Conservation (phyloP, 2,888 invertebrate genomes). For the Beris chalybata region DNA sequence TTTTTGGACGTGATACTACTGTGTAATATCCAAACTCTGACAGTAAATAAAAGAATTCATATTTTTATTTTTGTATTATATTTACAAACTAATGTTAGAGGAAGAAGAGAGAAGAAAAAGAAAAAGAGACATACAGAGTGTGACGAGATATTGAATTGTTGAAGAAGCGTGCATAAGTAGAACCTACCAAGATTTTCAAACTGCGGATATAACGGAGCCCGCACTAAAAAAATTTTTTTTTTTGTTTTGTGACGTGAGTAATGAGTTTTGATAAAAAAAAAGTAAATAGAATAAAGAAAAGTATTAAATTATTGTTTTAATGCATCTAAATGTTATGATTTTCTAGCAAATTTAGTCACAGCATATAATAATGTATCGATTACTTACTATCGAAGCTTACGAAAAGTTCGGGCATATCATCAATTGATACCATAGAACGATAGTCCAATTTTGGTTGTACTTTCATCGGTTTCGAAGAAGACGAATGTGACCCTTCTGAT, state of each 20-base stretch:
- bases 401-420: constrained; percentile 94
- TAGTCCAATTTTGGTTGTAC: constrained; percentile 80
- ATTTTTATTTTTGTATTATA: too few relatives aligned
- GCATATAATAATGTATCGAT: neutral
- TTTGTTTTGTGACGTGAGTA: constrained; percentile 2
- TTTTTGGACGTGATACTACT: too few relatives aligned
- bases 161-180: constrained; percentile 3
- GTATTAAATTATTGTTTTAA: constrained; percentile 4
- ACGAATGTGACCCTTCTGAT: constrained; percentile 65
- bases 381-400: constrained; percentile 91
- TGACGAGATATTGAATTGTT: constrained; percentile 6
- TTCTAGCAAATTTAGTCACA: constrained; percentile 16
- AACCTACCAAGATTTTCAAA: constrained; percentile 65
- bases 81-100: neutral
- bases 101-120: neutral
- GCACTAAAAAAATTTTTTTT: constrained; percentile 53
- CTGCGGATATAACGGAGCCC: constrained; percentile 65
- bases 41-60: too few relatives aligned
- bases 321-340: neutral
- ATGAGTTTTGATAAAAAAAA: neutral
- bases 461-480: constrained; percentile 55
- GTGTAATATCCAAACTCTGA: too few relatives aligned
- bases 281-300: neutral
- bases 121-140: neutral
- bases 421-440: constrained; percentile 90